Conservation (phyloP, 1,140 invertebrate species). For the Microplitis mediator region DNA sequence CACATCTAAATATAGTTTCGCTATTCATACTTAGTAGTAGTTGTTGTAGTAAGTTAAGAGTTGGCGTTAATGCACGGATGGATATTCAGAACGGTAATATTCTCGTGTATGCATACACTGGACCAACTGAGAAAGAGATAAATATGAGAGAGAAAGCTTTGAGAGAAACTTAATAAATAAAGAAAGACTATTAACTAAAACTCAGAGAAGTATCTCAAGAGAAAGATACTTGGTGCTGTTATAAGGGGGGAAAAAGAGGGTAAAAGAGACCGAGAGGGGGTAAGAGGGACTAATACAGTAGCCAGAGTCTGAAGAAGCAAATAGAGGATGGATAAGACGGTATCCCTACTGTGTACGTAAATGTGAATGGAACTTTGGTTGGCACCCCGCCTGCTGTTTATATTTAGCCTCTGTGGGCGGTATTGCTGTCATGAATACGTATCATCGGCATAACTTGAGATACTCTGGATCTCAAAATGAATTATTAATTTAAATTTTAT, state of each 20-base stretch:
- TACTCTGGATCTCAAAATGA: conserved; percentile 31
- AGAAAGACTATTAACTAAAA: no score
- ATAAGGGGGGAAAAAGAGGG: no score
- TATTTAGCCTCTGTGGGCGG: conserved; percentile 63
- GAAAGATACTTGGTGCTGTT: no score
- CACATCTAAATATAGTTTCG: conserved; percentile 58
- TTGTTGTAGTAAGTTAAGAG: conserved; percentile 40
- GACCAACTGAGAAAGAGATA: no score
- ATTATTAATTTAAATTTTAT: no score
- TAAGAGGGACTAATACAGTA: no score
- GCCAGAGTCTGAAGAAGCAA: not conserved
- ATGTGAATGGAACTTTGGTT: conserved; percentile 60
- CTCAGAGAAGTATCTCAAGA: no score
- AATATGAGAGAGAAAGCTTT: no score
- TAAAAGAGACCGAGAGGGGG: no score
- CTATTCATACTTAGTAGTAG: no score
- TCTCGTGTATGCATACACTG: conserved; percentile 42
- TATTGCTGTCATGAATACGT: conserved; percentile 63
- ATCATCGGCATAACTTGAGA: conserved; percentile 62
- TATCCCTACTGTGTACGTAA: conserved; percentile 37
- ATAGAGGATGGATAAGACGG: conserved; percentile 2
- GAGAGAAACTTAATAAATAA: no score
- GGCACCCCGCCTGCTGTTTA: conserved; percentile 60
- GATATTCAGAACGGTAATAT: conserved; percentile 61
- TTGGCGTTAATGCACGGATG: conserved; percentile 62